Evolutionary conservation across 2,888 invertebrate species (phyloP), one percentile per base, ranked within the genome.

Genomic region (Hirtodrosophila histrioides): DNA sequence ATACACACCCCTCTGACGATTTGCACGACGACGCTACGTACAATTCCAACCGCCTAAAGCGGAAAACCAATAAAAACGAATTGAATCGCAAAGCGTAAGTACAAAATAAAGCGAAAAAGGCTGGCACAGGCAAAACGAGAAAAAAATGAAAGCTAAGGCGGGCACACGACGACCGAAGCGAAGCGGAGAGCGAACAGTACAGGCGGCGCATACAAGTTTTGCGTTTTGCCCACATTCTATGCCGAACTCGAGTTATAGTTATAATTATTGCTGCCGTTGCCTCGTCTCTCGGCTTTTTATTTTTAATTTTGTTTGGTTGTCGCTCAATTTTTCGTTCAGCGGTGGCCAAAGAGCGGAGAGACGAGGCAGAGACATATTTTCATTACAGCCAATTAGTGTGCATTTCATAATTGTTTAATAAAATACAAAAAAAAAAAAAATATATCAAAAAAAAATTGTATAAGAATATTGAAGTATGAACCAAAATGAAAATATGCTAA

Each of bases 361-460:
- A 43, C 40, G 17, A 31, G 54, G 44, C 35, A 58, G 71, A 68
- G 39, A 63, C 61, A 70, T 63, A 88, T 89, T 88, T 83, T 80
- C 78, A 82, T 83, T 86, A 87, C 75, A 80, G 78, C 69, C 84
- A 90, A 90, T 89, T 90, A 89, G 90, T 88, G 78, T 89, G 85
- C 86, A 89, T 88, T 89, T 89, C 86, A 89, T 90, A 90, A 89
- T 88, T 90, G 78, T 84, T 88, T 80, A 87, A 86, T 73, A 84
- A 86, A 86, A 79, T 66, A 83, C 27, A 44, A 76, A 66, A 57
- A 46, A 33, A 31, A 49, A 35, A 49, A 27, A 66, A 60, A 64
- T 49, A 48, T 7, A 46, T 49, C 36, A 53, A 56, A 62, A 57
- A 57, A 54, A 44, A 39, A 35, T 27, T 7, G 9, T 56, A 36